Conservation (phyloP, 2,113 vertebrate genomes). For the Thalassoma bifasciatum region DNA sequence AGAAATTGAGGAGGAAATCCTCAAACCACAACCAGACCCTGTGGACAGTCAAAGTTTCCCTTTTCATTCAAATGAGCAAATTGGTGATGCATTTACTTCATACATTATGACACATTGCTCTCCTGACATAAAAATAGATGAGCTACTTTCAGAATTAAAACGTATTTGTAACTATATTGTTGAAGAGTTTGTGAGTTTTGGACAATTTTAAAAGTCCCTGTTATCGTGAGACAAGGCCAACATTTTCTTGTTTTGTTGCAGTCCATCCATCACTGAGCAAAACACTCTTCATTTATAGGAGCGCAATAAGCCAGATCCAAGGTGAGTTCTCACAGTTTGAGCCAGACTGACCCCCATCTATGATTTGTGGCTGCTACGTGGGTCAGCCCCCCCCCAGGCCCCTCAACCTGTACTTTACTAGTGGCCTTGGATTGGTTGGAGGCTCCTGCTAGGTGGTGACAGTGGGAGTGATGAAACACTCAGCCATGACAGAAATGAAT, state of each 20-base stretch:
- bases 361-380: slow-evolving; percentile 64
- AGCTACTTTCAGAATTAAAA: no score
- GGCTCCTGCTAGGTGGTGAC: slow-evolving; percentile 44
- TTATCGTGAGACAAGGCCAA: slow-evolving; percentile 10
- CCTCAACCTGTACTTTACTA: slow-evolving; percentile 36
- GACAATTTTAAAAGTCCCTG: no score
- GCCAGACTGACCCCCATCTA: slow-evolving; percentile 54
- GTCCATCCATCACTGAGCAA: slow-evolving; percentile 49
- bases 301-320: slow-evolving; percentile 44
- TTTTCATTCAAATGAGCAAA: no score
- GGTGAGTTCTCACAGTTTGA: slow-evolving; percentile 59
- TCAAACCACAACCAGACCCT: no score
- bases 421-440: slow-evolving; percentile 45
- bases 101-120: no score
- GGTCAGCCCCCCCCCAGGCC: slow-evolving; percentile 35
- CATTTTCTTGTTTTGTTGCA: slow-evolving; percentile 18
- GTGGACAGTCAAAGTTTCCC: no score
- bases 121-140: no score
- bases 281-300: slow-evolving; percentile 51
- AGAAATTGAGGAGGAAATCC: no score
- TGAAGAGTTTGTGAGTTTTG: no score
- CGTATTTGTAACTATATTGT: no score
- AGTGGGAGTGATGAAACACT: slow-evolving; percentile 50
- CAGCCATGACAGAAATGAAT: slow-evolving; percentile 77
- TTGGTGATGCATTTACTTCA: no score